Conservation (phyloP, 2,797 vertebrate genomes). For the Brachymystax lenok region DNA sequence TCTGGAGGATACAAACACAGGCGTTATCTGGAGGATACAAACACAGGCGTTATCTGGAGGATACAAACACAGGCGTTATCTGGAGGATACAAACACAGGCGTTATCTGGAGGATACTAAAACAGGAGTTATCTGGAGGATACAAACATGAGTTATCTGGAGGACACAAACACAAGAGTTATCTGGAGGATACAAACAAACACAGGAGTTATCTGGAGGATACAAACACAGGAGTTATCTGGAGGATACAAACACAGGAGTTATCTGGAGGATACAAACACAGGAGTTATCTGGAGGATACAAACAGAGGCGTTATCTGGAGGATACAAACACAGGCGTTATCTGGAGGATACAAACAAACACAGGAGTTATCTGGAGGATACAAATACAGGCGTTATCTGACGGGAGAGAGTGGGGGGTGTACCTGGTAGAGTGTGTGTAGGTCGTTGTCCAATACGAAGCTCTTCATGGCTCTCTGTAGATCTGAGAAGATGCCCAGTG, state of each 20-base stretch:
- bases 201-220: constrained; percentile 79
- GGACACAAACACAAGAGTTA: constrained; percentile 83
- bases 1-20: too few species aligned
- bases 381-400: too few species aligned
- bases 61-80: too few species aligned
- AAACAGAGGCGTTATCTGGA: constrained; percentile 84
- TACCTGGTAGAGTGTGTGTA: constrained; percentile 96
- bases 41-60: background rate
- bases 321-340: constrained; percentile 86
- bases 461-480: constrained; percentile 97
- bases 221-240: constrained; percentile 86
- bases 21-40: too few species aligned
- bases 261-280: constrained; percentile 76
- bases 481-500: constrained; percentile 94
- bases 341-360: constrained; percentile 67
- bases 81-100: too few species aligned
- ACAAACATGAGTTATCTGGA: constrained; percentile 81
- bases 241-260: constrained; percentile 83
- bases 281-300: constrained; percentile 78
- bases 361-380: constrained; percentile 80
- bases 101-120: too few species aligned
- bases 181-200: constrained; percentile 74
- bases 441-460: constrained; percentile 95
- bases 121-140: too few species aligned
- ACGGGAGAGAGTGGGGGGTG: background rate